Evolutionary conservation across 64 coral and sea anemone species (phyloP).

Genomic region (Montipora sp.): DNA sequence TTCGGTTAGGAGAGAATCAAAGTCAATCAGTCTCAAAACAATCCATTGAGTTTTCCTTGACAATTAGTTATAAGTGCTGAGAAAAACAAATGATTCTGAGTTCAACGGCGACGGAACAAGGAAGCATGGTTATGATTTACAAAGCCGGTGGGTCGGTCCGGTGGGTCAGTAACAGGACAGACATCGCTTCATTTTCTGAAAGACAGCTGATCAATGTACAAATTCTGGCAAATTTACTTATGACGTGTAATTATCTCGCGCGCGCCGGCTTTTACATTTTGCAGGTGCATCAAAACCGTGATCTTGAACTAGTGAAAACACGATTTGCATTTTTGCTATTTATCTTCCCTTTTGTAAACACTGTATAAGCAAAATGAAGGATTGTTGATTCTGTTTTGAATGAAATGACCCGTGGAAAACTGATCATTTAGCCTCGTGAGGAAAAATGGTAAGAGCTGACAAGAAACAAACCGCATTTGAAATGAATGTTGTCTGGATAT

Average conservation of each 20-base stretch:
- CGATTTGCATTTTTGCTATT: not conserved
- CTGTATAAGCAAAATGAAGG: not conserved
- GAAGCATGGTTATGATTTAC: too few relatives aligned
- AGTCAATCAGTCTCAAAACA: not conserved
- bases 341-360: not conserved
- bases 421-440: not conserved
- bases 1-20: not conserved
- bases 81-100: not conserved
- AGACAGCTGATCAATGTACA: not conserved
- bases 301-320: too few relatives aligned
- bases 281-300: not conserved
- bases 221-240: not conserved
- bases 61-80: not conserved
- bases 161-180: too few relatives aligned
- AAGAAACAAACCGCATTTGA: too few relatives aligned
- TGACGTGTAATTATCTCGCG: constrained; percentile 11
- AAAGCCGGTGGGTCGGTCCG: too few relatives aligned
- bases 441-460: not conserved
- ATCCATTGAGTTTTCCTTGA: not conserved
- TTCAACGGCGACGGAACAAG: too few relatives aligned
- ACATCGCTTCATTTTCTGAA: not conserved
- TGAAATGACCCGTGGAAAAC: not conserved
- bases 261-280: not conserved
- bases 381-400: not conserved
- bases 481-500: too few relatives aligned